Evolutionary conservation across 2,888 invertebrate species (phyloP).

Genomic region (Dryobotodes eremita): DNA sequence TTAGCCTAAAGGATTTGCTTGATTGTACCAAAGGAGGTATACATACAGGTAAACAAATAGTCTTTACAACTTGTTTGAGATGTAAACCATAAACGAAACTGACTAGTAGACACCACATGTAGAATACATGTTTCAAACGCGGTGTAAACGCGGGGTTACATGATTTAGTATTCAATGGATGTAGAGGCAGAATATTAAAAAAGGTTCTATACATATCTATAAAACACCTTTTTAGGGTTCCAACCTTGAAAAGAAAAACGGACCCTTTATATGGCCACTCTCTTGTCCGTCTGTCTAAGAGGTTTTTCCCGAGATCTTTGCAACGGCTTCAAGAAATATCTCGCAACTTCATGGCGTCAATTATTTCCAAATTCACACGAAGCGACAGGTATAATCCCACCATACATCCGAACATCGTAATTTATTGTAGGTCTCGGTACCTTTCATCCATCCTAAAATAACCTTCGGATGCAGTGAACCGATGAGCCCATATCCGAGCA

Average conservation of each 20-base stretch:
- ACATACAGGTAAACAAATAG: too few relatives aligned
- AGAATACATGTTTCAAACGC: too few relatives aligned
- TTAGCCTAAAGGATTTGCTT: too few relatives aligned
- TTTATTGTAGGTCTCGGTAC: background rate
- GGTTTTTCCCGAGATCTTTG: background rate
- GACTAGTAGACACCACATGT: too few relatives aligned
- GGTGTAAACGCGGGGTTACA: too few relatives aligned
- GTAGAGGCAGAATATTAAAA: too few relatives aligned
- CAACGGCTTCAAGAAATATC: background rate
- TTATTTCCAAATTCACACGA: background rate
- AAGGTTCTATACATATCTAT: too few relatives aligned
- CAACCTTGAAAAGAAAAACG: background rate
- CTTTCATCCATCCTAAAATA: slow-evolving; percentile 8
- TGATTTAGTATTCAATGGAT: too few relatives aligned
- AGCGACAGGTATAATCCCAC: background rate
- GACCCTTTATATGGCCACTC: background rate
- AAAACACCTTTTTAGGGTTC: too few relatives aligned
- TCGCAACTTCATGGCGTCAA: background rate
- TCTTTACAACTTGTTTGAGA: too few relatives aligned
- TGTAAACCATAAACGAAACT: too few relatives aligned
- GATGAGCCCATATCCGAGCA: background rate
- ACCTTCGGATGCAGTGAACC: slow-evolving; percentile 7
- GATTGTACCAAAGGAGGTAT: too few relatives aligned
- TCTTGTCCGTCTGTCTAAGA: background rate
- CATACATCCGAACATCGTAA: background rate